These are phyloP conservation scores for Acleris cristana DNA, from an alignment of 2,888 invertebrate genomes.

Conservation along the genomic window DNA sequence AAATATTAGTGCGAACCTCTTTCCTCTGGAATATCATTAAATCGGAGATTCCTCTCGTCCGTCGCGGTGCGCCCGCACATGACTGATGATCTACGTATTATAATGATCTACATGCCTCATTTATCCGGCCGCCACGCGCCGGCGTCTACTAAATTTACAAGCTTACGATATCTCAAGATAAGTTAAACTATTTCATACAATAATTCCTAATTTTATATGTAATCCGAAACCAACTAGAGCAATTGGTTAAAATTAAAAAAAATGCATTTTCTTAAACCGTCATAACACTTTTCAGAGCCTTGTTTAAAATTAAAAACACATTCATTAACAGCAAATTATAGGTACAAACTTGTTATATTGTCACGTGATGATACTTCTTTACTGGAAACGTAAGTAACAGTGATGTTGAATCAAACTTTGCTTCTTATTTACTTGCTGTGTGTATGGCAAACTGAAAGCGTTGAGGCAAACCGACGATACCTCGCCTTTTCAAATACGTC, in stretches of 20 bases:
- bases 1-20: slow-evolving; percentile 7
- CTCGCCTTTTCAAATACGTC: too few species aligned
- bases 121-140: slow-evolving; percentile 44
- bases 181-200: background rate
- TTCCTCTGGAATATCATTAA: slow-evolving; percentile 44
- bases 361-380: too few species aligned
- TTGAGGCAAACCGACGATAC: too few species aligned
- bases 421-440: too few species aligned
- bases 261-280: too few species aligned
- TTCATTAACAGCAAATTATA: too few species aligned
- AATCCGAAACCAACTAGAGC: slow-evolving; percentile 10
- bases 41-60: slow-evolving; percentile 37
- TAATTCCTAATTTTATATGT: background rate
- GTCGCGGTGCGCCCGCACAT: slow-evolving; percentile 39
- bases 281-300: too few species aligned
- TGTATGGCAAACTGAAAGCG: too few species aligned
- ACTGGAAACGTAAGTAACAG: too few species aligned
- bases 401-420: too few species aligned
- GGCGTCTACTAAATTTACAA: slow-evolving; percentile 27
- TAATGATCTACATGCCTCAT: slow-evolving; percentile 57
- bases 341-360: too few species aligned
- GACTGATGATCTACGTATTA: slow-evolving; percentile 57
- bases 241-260: background rate
- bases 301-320: too few species aligned
- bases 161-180: slow-evolving; percentile 3